Evolutionary conservation across 2,113 vertebrate genomes (phyloP), one percentile per base, ranked within the genome.

Genomic region (Zingel zingel): DNA sequence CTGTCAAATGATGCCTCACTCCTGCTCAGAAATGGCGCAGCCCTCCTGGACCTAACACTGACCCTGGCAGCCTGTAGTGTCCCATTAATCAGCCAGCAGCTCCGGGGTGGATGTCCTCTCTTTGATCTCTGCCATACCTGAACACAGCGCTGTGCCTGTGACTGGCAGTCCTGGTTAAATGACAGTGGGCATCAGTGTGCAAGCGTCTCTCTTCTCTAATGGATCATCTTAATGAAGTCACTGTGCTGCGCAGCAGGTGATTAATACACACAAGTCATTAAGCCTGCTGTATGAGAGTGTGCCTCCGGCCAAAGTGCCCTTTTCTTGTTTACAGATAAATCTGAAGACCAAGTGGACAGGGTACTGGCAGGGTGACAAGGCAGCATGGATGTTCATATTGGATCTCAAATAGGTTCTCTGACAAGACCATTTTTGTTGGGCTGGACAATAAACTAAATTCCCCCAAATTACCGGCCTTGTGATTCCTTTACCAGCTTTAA

Each of bases 181-280:
- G 79, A 85, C 75, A 45, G 61, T n/a, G 70, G 51, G 27, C 84
- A 61, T 65, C 58, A 3, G 51, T 13, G 65, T 72, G 53, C 53
- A 16, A 30, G 56, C 12, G 18, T 43, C 30, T 59, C 16, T 74
- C 65, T 80, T 68, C 81, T 68, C 76, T 74, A 87, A 92, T 92
- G 71, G 79, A 93, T 94, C 90, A 92, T 89, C 79, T 63, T 91
- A 94, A 94, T 94, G 88, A 91, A 94, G 88, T 80, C 79, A 13
- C 43, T 64, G 56, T 63, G 82, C 85, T 59, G 81, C 50, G 81
- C 50, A 36, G 53, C 79, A 77, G 76, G 78, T 91, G 89, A 94
- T 94, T 94, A 90, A 93, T 88, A 83, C 75, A 66, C 79, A 62
- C 65, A 48, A 75, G 81, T 93, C 86, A 89, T 93, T 92, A 92